Conservation (phyloP, 92 coral and sea anemone species). For the Zoanthus solanderi region DNA sequence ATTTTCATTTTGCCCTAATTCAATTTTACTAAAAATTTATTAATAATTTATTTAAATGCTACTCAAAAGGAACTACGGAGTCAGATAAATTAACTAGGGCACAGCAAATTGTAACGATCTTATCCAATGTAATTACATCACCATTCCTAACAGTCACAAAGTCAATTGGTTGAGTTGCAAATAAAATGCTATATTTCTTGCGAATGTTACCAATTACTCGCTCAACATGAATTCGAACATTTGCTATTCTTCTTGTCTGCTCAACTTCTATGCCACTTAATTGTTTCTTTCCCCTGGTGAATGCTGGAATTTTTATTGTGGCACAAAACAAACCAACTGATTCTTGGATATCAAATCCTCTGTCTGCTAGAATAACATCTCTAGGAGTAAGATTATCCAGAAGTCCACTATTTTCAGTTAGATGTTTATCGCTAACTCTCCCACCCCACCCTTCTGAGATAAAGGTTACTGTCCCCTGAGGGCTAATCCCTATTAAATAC, state of each 20-base stretch:
- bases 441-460: constrained; percentile 51
- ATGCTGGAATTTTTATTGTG: background rate
- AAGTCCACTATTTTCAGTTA: constrained; percentile 65
- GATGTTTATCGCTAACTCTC: constrained; percentile 58
- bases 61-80: constrained; percentile 11
- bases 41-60: background rate
- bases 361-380: constrained; percentile 43
- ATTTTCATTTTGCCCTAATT: constrained; percentile 10
- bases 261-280: constrained; percentile 69
- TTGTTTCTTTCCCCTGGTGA: constrained; percentile 41
- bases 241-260: constrained; percentile 17
- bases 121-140: constrained; percentile 12
- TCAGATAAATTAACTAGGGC: constrained; percentile 11
- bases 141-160: constrained; percentile 52
- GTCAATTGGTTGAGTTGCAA: constrained; percentile 63
- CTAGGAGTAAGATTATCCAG: constrained; percentile 60
- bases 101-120: background rate
- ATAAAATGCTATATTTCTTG: constrained; percentile 57
- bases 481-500: too few species aligned
- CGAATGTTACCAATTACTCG: constrained; percentile 69
- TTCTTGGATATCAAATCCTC: too few species aligned
- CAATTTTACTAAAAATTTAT: constrained; percentile 8
- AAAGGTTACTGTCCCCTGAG: too few species aligned
- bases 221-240: constrained; percentile 65
- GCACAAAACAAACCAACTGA: background rate